These are phyloP conservation scores for Centruroides vittatus DNA, from an alignment of 1,140 invertebrate species.

Conservation along the genomic window DNA sequence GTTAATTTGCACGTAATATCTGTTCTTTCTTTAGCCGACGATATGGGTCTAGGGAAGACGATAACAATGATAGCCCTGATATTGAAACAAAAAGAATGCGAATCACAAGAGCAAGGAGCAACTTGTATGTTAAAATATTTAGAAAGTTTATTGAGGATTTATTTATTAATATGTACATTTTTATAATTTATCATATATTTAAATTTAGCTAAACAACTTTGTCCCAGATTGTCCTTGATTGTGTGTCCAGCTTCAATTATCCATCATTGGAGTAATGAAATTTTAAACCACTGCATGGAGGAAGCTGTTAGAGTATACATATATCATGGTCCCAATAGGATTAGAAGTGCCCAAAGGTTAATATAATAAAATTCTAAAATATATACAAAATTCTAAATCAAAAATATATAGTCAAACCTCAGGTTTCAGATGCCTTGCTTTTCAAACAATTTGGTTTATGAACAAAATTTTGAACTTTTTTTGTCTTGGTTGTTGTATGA, in stretches of 20 bases:
- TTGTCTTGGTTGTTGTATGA: no score
- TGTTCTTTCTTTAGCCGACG: slow-evolving; percentile 47
- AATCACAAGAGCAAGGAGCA: background rate
- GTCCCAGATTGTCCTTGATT: slow-evolving; percentile 51
- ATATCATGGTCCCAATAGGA: slow-evolving; percentile 67
- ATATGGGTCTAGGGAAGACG: slow-evolving; percentile 89
- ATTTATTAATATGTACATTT: no score
- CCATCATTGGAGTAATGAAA: slow-evolving; percentile 74
- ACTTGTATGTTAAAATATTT: background rate
- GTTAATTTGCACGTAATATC: no score
- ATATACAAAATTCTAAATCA: no score
- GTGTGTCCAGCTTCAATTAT: slow-evolving; percentile 64
- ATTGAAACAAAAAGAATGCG: slow-evolving; percentile 31
- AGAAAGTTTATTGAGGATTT: no score
- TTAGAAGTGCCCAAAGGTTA: slow-evolving; percentile 39
- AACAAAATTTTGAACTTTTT: no score
- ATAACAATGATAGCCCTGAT: slow-evolving; percentile 78
- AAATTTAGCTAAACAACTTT: slow-evolving; percentile 15
- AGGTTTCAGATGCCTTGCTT: no score
- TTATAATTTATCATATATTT: no score
- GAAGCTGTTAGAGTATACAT: slow-evolving; percentile 46
- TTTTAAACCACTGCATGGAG: slow-evolving; percentile 44
- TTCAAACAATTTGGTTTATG: no score
- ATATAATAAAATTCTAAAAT: no score
- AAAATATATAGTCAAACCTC: no score